Evolutionary conservation across 2,888 invertebrate species (phyloP), one percentile per base, ranked within the genome.

Genomic region (Cheilosia urbana): DNA sequence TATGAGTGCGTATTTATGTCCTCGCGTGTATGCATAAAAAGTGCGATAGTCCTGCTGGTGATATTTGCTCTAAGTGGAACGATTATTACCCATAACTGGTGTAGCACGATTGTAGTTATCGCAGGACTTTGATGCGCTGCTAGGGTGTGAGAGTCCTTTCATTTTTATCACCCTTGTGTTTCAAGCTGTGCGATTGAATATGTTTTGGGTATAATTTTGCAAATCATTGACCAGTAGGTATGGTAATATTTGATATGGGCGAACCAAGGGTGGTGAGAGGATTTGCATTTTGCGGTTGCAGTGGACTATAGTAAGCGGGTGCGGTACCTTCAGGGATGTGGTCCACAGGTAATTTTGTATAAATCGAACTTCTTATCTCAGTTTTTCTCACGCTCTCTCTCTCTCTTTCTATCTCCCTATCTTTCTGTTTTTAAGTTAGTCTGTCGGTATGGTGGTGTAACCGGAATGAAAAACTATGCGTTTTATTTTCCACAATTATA

Each of bases 81-180:
- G 85, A 85, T 85, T 85, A 85, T 85, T 76, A 68, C 81, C 76
- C 85, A 77, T 80, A 81, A 77, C 85, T 77, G 85, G 76, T 85
- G 85, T 73, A 69, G 83, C 68, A 73, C 73, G 83, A 84, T 84
- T 84, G 75, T 68, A 75, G 65, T 75, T 84, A 80, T 83, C 83
- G 58, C 37, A 19, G 40, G 40, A 40, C 34, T 37, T 42, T 66
- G 34, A 30, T 37, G 30, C 30, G 9, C 9, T 30, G 13, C 7
- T 13, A 27, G 62, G 75, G 68, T 45, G 72, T 42, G 60, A 37
- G 58, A 13, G 49, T 60, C 24, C 58, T 45, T 63, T 42, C 49
- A 58, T 75, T 79, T 66, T 81, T 72, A 45, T 72, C 76, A 76
- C 81, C 85, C 80, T 85, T 37, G 69, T 55, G 62, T 49, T 19